Conservation (phyloP, 2,888 invertebrate genomes). For the Junonia oenone region DNA sequence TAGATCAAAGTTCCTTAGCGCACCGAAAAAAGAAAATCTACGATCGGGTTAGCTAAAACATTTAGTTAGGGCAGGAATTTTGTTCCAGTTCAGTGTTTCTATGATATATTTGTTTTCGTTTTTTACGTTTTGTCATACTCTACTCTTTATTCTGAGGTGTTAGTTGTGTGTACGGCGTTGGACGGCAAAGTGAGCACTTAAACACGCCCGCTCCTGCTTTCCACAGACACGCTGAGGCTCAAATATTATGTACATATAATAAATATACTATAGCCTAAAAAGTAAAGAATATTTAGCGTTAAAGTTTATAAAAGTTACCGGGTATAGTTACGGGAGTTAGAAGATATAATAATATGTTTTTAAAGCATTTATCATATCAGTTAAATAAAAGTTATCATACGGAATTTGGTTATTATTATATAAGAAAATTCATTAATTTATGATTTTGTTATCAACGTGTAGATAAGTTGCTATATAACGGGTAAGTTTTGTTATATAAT, state of each 20-base stretch:
- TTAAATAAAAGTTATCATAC: no score
- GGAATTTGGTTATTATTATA: no score
- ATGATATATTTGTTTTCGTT: no score
- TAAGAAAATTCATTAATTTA: no score
- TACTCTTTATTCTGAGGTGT: neutral
- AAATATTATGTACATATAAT: conserved; percentile 18
- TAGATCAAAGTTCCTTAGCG: no score
- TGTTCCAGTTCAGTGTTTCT: no score
- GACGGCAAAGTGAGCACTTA: conserved; percentile 50
- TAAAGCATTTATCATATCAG: no score
- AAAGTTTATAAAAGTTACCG: neutral
- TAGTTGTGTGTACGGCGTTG: conserved; percentile 22
- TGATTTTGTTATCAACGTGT: no score
- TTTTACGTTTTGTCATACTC: neutral
- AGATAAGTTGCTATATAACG: no score
- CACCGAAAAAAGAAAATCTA: no score
- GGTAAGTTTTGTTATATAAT: neutral
- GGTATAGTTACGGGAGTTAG: neutral
- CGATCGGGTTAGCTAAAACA: no score
- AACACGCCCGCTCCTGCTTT: conserved; percentile 61
- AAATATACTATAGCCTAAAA: conserved; percentile 6
- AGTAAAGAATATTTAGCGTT: neutral
- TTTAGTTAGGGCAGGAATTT: no score
- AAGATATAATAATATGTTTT: neutral
- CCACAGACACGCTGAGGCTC: conserved; percentile 39